A percentile compares a stretch with the other conserved stretches of the same genome.
Evolutionary conservation across 2,113 vertebrate genomes (phyloP).

Genomic region (Silurus meridionalis): DNA sequence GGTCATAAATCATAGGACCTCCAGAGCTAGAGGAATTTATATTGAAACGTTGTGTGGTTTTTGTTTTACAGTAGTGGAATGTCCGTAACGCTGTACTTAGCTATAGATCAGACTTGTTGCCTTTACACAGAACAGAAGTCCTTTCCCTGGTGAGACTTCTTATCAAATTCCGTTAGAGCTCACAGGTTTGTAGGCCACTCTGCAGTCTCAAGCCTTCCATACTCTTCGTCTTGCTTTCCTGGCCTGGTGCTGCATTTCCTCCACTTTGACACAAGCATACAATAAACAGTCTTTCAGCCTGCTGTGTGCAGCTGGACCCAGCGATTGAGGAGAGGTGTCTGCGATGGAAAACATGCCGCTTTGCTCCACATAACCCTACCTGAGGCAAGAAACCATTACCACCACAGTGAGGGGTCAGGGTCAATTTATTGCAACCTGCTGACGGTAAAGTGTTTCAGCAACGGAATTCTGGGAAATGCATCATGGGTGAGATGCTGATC

Average conservation of each 20-base stretch:
- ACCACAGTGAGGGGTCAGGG: neutral
- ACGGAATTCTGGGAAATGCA: slow-evolving; percentile 12
- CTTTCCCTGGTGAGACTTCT: neutral
- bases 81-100: neutral
- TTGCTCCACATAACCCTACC: slow-evolving; percentile 16
- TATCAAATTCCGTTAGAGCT: slow-evolving; percentile 21
- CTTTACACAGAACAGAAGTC: neutral
- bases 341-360: slow-evolving; percentile 24
- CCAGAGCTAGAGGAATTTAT: neutral
- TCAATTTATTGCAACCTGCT: slow-evolving; percentile 25
- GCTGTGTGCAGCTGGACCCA: slow-evolving; percentile 57
- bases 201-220: slow-evolving; percentile 2
- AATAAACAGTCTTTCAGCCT: slow-evolving; percentile 51
- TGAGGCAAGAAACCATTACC: slow-evolving; percentile 15
- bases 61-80: neutral
- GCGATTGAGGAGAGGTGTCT: slow-evolving; percentile 26
- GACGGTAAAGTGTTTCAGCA: slow-evolving; percentile 24
- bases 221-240: slow-evolving; percentile 48
- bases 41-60: neutral
- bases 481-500: slow-evolving; percentile 13
- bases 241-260: slow-evolving; percentile 47
- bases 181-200: slow-evolving; percentile 53
- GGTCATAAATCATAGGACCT: neutral
- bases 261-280: slow-evolving; percentile 34
- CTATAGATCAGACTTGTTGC: neutral